Base-by-base conservation (phyloP, 2,113 vertebrate species). In the Gobiocypris rarus region DNA sequence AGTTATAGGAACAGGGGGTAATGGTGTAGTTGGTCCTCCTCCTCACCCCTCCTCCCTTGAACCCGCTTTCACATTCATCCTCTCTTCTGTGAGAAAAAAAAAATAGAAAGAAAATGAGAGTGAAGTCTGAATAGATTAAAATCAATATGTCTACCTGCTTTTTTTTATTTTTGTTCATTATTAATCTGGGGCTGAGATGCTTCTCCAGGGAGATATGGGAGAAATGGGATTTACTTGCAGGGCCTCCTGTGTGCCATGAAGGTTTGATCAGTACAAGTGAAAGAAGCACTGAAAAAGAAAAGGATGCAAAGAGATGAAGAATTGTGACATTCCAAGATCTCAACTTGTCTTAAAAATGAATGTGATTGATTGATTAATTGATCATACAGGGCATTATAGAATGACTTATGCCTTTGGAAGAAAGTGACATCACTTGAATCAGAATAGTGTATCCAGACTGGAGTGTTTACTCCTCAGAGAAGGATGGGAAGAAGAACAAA, bases 91-190 rank as follows among this genome's bases (percentile, higher is more conserved):
- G 34, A 24, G 56, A 19, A 77, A 86, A 89, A 83, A 84, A 86
- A 89, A 59, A 83, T 71, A 69, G 74, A 83, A 85, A 85, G 75
- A 73, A 88, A 86, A 84, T 79, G 74, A 85, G 82, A 84, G 75
- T 70, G 61, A 87, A 45, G 38, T 89, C 89, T 89, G 87, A 90
- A 92, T 89, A 90, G 86, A 91, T 91, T 86, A 74, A 89, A 91
- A 93, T 93, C 91, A 91, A 92, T 91, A 90, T 15, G 22, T 89
- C 89, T 84, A 84, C 79, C 87, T 75, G 81, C 75, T 83, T 84
- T 86, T 83, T 84, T 86, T 88, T 88, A 88, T 43, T 88, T 85
- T 84, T 75, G 76, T 89, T 89, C 86, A 90, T 91, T 90, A 92
- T 89, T 90, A 88, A 93, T 91, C 85, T 91, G 59, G 41, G 83